Evolutionary conservation across 2,888 invertebrate species (phyloP).

Genomic region (Magallana nippona): DNA sequence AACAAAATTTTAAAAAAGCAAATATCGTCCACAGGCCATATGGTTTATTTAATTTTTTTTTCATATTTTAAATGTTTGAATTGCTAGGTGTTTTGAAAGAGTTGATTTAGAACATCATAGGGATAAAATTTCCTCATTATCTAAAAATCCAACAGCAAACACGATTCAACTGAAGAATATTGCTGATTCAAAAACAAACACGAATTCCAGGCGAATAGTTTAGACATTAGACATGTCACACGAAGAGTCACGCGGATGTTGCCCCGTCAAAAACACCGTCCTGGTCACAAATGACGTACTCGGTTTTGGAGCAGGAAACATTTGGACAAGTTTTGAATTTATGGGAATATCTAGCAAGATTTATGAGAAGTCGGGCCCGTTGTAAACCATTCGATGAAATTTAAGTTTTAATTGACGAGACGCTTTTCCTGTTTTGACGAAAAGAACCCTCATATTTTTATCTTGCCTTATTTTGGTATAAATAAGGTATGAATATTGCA

Average conservation of each 20-base stretch:
- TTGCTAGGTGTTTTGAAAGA: no score
- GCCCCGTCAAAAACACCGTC: neutral
- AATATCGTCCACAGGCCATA: no score
- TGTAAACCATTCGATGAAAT: slow-evolving; percentile 6
- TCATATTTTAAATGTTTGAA: no score
- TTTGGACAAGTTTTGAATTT: slow-evolving; percentile 20
- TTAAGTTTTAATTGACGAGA: neutral
- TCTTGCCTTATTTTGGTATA: neutral
- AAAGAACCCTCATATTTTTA: neutral
- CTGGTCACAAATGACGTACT: neutral
- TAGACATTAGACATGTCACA: neutral
- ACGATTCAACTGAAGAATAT: no score
- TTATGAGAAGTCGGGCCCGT: slow-evolving; percentile 23
- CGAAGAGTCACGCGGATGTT: neutral
- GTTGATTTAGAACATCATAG: no score
- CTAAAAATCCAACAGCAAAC: no score
- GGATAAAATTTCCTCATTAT: no score
- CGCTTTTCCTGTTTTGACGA: slow-evolving; percentile 29
- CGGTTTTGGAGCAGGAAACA: neutral
- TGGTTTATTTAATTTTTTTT: no score
- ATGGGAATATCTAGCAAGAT: slow-evolving; percentile 22
- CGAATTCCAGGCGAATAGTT: neutral
- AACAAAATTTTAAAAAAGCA: no score
- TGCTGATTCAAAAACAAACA: no score
- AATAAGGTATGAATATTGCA: neutral